Base-by-base conservation (phyloP, 1,140 invertebrate species). In the Sesamia nonagrioides region DNA sequence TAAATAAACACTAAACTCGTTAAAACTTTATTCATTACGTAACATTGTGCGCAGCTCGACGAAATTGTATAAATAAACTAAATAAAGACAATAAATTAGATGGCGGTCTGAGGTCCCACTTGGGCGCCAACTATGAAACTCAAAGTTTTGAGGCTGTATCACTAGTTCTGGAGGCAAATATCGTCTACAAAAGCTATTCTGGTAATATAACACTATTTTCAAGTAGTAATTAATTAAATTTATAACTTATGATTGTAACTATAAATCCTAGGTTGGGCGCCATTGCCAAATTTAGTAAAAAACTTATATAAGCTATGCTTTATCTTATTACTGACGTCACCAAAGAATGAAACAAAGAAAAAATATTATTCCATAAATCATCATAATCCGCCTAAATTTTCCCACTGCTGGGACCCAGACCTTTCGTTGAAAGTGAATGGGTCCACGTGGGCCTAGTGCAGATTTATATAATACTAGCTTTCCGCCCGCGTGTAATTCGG, bases 1-100 rank as follows among this genome's bases (percentile, higher is more conserved):
- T 54, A 21, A 58, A 73, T 73, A 58, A 63, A 45, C 21, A 17
- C 63, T 68, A 48, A 75, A 75, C 42, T 75, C 42, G 54, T 63
- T 35, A 75, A 75, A 75, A 75, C 73, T 75, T 75, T 75, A 35
- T 75, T 42, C 42, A 75, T 48, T 75, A 61, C 40, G 18, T 21
- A 68, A 15, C 21, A 2, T 68, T 27, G 9, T 63, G 37, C 60
- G 60, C 60, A 68, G 40, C 42, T 56, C 42, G 6, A 6, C 56
- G 56, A 48, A 75, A 75, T 75, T 75, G 21, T 63, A 61, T 33
- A 7, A 61, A 60, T 74, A 74, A 75, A 63, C 40, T 61, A 50
- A 45, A 75, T 75, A 48, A 58, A 56, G 15, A 40, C 52, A 8
- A 73, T 56, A 73, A 58, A 69, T 69, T 69, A 40, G 35, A 56